Base-by-base conservation (phyloP, 53 echinoderm and acorn worm species). In the Echinometra lucunter region DNA sequence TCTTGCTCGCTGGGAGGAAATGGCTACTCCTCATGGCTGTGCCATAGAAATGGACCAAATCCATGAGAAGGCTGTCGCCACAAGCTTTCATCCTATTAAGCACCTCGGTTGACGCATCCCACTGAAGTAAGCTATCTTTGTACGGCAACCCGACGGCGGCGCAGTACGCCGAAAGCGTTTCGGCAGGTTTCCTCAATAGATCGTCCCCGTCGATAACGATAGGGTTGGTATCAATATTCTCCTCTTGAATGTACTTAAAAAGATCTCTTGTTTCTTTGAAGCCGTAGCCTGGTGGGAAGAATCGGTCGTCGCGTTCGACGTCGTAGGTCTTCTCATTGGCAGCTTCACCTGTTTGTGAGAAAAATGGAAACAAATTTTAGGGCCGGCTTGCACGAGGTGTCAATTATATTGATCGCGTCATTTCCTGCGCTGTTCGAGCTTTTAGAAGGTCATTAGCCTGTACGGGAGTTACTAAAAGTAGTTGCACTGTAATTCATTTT, bases 161-260 rank as follows among this genome's bases (percentile, higher is more conserved):
- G 91, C 91, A 91, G 67, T 91, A 91, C 10, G 66, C 69, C 23
- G 23, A 17, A 58, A 91, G 45, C 1, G 37, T 40, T 25, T 91
- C 91, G 37, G 69, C 91, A 32, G 91, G 91, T 30, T 66, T 66
- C 27, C 44, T 66, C 40, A 91, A 55, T 15, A 91, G 91, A 91
- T 91, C 91, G 67, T 91, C 91, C 42, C 47, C 66, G 44, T 91
- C 91, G 91, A 91, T 66, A 2, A 91, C 45, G 44, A 91, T 66
- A 4, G 91, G 91, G 63, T 91, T 37, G 28, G 37, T 0, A 27
- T 91, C 91, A 66, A 91, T 91, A 21, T 91, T 66, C 25, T 91
- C 35, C 4, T 66, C 66, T 38, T 42, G 38, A 8, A 91, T 37
- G 91, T 91, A 91, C n/a, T 66, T 66, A 67, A 67, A 91, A 44